phyloP scores from a whole-genome alignment of 2,888 invertebrate genomes.

The Drosophila suboccidentalis region DNA sequence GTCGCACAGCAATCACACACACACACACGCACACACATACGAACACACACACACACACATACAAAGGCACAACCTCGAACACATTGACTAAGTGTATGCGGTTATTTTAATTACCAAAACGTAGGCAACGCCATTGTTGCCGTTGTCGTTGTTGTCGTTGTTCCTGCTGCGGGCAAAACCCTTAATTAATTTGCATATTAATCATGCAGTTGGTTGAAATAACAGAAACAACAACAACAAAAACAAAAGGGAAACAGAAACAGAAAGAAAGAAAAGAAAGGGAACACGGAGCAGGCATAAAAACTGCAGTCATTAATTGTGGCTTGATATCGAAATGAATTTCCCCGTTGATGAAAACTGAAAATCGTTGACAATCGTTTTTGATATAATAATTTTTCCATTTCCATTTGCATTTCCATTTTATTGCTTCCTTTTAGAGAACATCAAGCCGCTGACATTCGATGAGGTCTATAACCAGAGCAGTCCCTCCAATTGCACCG shows the following conservation, averaged over 20 bases:
- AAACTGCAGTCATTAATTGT: conserved; percentile 61
- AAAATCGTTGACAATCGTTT: conserved; percentile 23
- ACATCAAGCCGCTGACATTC: conserved; percentile 96
- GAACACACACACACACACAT: conserved; percentile 9
- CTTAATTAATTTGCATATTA: conserved; percentile 82
- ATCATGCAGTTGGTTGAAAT: conserved; percentile 68
- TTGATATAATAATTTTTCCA: conserved; percentile 14
- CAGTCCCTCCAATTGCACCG: conserved; percentile 99
- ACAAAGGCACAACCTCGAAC: conserved; percentile 25
- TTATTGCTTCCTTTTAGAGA: conserved; percentile 88
- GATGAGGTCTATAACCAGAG: conserved; percentile 99
- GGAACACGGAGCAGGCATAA: conserved; percentile 32
- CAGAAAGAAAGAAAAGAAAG: background rate
- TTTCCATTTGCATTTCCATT: background rate
- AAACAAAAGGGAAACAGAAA: background rate
- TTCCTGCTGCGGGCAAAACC: conserved; percentile 67
- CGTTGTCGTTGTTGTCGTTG: conserved; percentile 25
- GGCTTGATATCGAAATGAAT: conserved; percentile 37
- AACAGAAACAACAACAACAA: conserved; percentile 20
- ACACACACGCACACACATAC: conserved; percentile 1
- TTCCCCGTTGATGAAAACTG: conserved; percentile 13
- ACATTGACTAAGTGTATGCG: conserved; percentile 73
- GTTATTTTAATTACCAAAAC: conserved; percentile 80
- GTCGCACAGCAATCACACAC: conserved; percentile 31
- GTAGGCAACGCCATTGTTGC: conserved; percentile 55